Base-by-base conservation (phyloP, 1,140 invertebrate genomes). In the Eumaeus atala region DNA sequence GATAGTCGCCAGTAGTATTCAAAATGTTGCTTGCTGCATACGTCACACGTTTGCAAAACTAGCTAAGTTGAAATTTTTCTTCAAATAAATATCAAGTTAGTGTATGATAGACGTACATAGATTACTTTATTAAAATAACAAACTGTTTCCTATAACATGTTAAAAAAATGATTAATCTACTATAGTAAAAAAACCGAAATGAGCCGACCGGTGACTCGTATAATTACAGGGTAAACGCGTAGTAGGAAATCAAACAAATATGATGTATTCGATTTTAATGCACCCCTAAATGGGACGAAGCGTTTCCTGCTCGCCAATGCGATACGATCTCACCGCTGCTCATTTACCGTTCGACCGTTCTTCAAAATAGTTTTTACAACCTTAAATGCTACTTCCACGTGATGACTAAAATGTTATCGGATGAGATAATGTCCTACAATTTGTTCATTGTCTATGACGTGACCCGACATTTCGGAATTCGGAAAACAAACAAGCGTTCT, bases 211-310 rank as follows among this genome's bases (percentile, higher is more conserved):
- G 81, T 82, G 73, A 79, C 77, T 87, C 77, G 73, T 81, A 84
- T 87, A 87, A 87, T 87, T 83, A 87, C 77, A 83, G 82, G 80
- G 78, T 81, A 79, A 84, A 84, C 73, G 75, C 67, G 74, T 83
- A 81, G 81, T 84, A 83, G 80, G 81, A 87, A 87, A 87, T 87
- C 84, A 87, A 87, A 87, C 84, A 87, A 87, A 87, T 84, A 84
- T 87, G 84, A 87, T 87, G 84, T 87, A 87, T 87, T 79, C 75
- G 80, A 84, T 85, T 87, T 87, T 87, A 85, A 87, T 87, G 80
- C 80, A 87, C 80, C 84, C 84, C 74, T 87, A 87, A 87, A 87
- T 84, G 78, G 80, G 75, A 66, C 67, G 74, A 79, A 81, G 75
- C 75, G 80, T 73, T 87, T 85, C 84, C 82, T 82, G 80, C 77